Base-by-base conservation (phyloP, 2,888 invertebrate species). In the Thera britannica region DNA sequence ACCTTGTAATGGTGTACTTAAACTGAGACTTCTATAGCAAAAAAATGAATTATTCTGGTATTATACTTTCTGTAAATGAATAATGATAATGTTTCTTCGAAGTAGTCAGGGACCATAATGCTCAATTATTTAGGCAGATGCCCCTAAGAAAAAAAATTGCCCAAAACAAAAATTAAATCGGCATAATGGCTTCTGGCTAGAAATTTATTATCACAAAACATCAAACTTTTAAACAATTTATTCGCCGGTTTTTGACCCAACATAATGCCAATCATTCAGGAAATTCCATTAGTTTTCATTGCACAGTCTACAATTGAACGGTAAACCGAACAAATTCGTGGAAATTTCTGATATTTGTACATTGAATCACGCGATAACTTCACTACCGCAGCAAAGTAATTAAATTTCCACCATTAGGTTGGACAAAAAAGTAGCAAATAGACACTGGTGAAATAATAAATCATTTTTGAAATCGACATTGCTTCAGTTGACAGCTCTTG, bases 321-420 rank as follows among this genome's bases (percentile, higher is more conserved):
- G 66, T 67, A 70, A 65, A 66, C 65, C 23, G 12, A 58, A 55
- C 38, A 35, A 46, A 52, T 66, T 70, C 66, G 64, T 48, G 58
- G 68, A 67, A 71, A 54, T 67, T 70, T 62, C 55, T 11, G 12
- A 68, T 59, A 69, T 74, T 74, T 70, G 72, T 78, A 75, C 73
- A 79, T 73, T 68, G 56, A 71, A 62, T 75, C 83, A 85, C 82
- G 84, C 84, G 72, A 84, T 81, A 68, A 72, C 60, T 78, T 76
- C 77, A 78, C 82, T 81, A 83, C 63, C 46, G 59, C 63, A 52
- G 58, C 61, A 58, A 64, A 41, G 63, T 48, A 56, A 67, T 68
- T 52, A 63, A 69, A 55, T 35, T 59, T 70, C 61, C 52, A 64
- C 51, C 58, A 59, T 51, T 62, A 8, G 3, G 7, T 52, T 60